phyloP scores from a whole-genome alignment of 2,888 invertebrate genomes.

The Ennomos quercinarius region DNA sequence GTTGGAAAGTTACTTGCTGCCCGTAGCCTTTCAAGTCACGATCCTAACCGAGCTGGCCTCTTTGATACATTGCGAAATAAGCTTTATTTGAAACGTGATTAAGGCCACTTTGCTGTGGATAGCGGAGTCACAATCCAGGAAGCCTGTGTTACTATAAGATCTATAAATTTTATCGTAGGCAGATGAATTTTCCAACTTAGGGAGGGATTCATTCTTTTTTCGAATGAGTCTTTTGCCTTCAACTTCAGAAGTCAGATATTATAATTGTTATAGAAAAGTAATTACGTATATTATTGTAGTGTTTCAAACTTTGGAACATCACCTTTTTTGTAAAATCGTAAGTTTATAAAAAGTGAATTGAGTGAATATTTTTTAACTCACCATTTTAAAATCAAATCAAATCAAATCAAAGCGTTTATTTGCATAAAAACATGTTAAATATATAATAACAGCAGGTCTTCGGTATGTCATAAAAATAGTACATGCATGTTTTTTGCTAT shows the following conservation, averaged over 20 bases:
- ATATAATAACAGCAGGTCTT: too few species aligned
- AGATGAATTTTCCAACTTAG: conserved; percentile 30
- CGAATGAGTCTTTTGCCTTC: conserved; percentile 11
- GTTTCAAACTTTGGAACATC: too few species aligned
- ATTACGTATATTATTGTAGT: too few species aligned
- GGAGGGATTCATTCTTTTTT: conserved; percentile 21
- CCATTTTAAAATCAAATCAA: too few species aligned
- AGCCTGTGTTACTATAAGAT: conserved; percentile 37
- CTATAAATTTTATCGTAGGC: conserved; percentile 21
- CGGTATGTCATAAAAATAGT: too few species aligned
- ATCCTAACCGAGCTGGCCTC: conserved; percentile 35
- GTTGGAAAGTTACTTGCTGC: conserved; percentile 70
- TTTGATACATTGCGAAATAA: conserved; percentile 14
- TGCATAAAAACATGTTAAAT: too few species aligned
- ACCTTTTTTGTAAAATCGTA: too few species aligned
- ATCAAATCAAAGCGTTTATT: too few species aligned
- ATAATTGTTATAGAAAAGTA: too few species aligned
- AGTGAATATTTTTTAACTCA: too few species aligned
- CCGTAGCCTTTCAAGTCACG: conserved; percentile 56
- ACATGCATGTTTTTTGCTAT: too few species aligned
- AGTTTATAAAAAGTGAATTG: too few species aligned
- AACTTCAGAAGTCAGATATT: background rate
- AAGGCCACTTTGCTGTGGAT: conserved; percentile 20
- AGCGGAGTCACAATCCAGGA: conserved; percentile 25
- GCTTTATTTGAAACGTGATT: conserved; percentile 25